Conservation (phyloP, 2,888 invertebrate species). For the Phlogophora meticulosa region DNA sequence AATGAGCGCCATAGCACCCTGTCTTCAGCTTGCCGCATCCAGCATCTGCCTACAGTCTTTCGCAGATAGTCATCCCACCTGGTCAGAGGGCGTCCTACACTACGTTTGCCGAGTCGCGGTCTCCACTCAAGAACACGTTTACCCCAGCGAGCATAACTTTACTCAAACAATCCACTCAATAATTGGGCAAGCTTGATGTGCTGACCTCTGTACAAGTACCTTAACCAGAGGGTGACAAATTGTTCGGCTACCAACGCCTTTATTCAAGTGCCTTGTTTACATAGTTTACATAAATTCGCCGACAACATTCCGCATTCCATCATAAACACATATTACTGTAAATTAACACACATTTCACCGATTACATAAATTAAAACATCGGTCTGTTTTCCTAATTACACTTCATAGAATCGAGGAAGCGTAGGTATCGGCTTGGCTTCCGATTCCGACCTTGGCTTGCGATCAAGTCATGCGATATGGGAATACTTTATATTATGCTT, state of each 20-base stretch:
- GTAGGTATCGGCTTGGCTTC: constrained; percentile 41
- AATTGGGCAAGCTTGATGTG: background rate
- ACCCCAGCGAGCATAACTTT: too few relatives aligned
- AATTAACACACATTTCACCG: constrained; percentile 43
- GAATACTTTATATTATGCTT: constrained; percentile 33
- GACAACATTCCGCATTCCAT: constrained; percentile 31
- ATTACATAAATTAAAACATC: constrained; percentile 40
- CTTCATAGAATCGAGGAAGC: constrained; percentile 43
- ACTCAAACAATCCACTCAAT: constrained; percentile 10
- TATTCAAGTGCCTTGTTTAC: background rate
- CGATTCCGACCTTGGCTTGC: constrained; percentile 50
- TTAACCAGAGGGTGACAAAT: constrained; percentile 4
- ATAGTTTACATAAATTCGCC: constrained; percentile 11
- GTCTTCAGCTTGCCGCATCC: too few relatives aligned
- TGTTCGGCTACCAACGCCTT: background rate
- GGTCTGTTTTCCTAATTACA: constrained; percentile 41
- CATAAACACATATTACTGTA: constrained; percentile 37
- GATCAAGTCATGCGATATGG: constrained; percentile 50
- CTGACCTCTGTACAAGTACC: background rate
- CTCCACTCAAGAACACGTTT: too few relatives aligned
- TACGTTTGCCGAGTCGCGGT: too few relatives aligned
- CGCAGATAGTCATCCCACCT: too few relatives aligned
- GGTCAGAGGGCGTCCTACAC: too few relatives aligned
- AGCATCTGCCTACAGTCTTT: too few relatives aligned
- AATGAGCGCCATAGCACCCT: too few relatives aligned